Evolutionary conservation across 1,140 invertebrate genomes (phyloP), one percentile per base, ranked within the genome.

Genomic region (Rhagoletis zephyria): DNA sequence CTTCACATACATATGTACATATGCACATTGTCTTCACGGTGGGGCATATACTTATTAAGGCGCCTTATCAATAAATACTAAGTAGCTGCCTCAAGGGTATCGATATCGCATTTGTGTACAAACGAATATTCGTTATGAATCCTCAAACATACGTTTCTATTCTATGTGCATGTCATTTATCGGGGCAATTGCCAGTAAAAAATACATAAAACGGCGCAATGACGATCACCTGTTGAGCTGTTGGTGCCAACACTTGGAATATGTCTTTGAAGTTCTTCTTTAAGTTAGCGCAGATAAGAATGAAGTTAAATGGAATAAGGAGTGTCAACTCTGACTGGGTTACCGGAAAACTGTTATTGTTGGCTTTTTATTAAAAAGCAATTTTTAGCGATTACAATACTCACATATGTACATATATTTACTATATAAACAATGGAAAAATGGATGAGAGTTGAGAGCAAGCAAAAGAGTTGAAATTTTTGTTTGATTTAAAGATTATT

Each of bases 51-150:
- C 10, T 5, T 10, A 81, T 81, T 19, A 81, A 81, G 74, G 74
- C 74, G 74, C 74, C 74, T 81, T 81, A 81, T 81, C 74, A 81
- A 56, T 48, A 81, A 81, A 56, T 48, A 81, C 74, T 81, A 81
- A 81, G 74, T 81, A 81, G 74, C 74, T 81, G 74, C n/a, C 74
- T 56, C 56, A 81, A 81, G 48, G 74, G 74, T 81, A 81, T 51
- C 56, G 16, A 4, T 81, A n/a, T 48, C n/a, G 48, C n/a, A 19
- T 63, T 63, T 7, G 12, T 56, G 51, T 30, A 30, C 30, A 30
- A 30, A 30, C 30, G 30, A 30, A 30, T 30, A 30, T 30, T 30
- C 7, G 4, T 70, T 56, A 56, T 56, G 10, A 10, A 10, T 56
- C 2, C 10, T 10, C 61, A 51, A 51, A 16, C 56, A 51, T 77